Evolutionary conservation across 2,888 invertebrate species (phyloP).

Genomic region (Pecten maximus): DNA sequence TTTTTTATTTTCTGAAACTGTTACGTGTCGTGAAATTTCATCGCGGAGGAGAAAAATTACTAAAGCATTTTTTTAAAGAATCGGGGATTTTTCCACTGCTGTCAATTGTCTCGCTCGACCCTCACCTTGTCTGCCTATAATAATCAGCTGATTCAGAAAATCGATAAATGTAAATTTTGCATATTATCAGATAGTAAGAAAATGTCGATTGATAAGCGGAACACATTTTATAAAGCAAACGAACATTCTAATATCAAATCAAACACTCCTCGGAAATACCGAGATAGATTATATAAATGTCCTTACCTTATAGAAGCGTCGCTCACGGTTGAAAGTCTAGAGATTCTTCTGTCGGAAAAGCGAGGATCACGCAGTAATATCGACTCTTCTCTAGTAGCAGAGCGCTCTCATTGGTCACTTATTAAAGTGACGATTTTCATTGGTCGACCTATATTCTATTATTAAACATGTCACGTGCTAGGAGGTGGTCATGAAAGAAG

Average conservation of each 20-base stretch:
- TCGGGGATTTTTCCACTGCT: too few relatives aligned
- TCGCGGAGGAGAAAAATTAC: too few relatives aligned
- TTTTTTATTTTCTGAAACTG: too few relatives aligned
- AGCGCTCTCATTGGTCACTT: neutral
- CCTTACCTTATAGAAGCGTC: neutral
- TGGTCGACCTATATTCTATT: slow-evolving; percentile 14
- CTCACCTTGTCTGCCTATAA: neutral
- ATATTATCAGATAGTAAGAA: neutral
- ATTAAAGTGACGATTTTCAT: neutral
- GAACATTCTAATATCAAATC: neutral
- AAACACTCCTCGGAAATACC: neutral
- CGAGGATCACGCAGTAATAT: neutral
- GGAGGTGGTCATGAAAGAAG: neutral
- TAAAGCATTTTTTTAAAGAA: too few relatives aligned
- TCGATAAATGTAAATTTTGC: neutral
- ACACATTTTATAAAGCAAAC: neutral
- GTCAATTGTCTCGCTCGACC: neutral
- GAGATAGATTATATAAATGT: neutral
- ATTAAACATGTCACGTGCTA: neutral
- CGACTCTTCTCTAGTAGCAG: neutral
- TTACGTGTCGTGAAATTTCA: too few relatives aligned
- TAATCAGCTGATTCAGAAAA: slow-evolving; percentile 15
- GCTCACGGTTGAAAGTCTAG: neutral
- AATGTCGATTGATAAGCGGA: neutral
- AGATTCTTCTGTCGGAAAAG: neutral